These are phyloP conservation scores for Rousettus leschenaultii DNA, from an alignment of 2,113 vertebrate genomes.

Conservation along the genomic window DNA sequence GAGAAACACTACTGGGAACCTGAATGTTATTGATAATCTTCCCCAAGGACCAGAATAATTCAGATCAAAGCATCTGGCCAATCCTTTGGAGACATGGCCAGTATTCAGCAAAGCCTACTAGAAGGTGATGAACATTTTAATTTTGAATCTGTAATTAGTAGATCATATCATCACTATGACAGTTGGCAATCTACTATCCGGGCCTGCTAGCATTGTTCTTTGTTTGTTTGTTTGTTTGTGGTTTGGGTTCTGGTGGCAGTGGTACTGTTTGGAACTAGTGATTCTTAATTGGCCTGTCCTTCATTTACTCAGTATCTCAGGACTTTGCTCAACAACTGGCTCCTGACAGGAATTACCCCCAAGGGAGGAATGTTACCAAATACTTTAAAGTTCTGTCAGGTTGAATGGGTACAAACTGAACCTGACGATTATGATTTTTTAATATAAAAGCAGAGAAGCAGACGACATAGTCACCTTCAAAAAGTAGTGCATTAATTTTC, in stretches of 20 bases:
- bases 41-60: neutral
- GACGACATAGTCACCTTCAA: neutral
- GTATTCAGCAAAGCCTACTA: neutral
- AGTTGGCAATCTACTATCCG: neutral
- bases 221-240: neutral
- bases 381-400: constrained; percentile 45
- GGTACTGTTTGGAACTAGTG: neutral
- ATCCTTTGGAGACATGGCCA: neutral
- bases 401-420: constrained; percentile 50
- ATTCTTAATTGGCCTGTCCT: constrained; percentile 1
- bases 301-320: constrained; percentile 38
- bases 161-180: neutral
- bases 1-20: neutral
- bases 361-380: constrained; percentile 41
- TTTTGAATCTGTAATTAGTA: neutral
- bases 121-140: neutral
- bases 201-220: neutral
- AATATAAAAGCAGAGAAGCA: constrained; percentile 53
- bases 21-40: neutral
- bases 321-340: constrained; percentile 49
- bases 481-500: constrained; percentile 33
- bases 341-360: constrained; percentile 40
- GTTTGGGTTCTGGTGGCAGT: neutral
- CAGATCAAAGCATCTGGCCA: neutral
- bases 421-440: constrained; percentile 58